These are phyloP conservation scores for Oryzias javanicus DNA, from an alignment of 2,113 vertebrate species.

Conservation along the genomic window DNA sequence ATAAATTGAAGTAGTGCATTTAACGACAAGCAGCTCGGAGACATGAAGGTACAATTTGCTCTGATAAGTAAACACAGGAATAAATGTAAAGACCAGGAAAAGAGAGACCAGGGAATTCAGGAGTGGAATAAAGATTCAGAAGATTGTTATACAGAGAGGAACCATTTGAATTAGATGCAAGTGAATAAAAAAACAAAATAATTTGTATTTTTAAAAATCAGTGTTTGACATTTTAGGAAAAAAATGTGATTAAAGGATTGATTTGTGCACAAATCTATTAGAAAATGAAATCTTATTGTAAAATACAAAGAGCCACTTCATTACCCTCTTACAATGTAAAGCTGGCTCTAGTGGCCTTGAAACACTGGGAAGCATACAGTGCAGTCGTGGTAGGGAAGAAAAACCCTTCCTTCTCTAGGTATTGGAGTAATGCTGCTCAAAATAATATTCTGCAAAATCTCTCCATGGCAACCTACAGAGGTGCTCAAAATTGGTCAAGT, in stretches of 20 bases:
- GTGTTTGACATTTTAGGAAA: not conserved
- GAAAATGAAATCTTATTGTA: not conserved
- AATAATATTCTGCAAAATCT: conserved; percentile 50
- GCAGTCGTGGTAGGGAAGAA: conserved; percentile 17
- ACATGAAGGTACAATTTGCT: conserved; percentile 18
- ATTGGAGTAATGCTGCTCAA: conserved; percentile 29
- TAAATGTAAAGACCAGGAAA: conserved; percentile 16
- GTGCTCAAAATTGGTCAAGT: conserved; percentile 1
- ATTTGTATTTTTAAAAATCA: too few relatives aligned
- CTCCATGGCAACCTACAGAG: conserved; percentile 51
- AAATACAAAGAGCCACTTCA: not conserved
- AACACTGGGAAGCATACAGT: conserved; percentile 3
- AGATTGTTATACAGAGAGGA: not conserved
- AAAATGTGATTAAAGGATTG: not conserved
- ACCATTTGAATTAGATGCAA: conserved; percentile 6
- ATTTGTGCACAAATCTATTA: not conserved
- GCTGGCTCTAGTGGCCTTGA: conserved; percentile 2
- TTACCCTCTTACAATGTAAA: not conserved
- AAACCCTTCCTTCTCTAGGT: not conserved
- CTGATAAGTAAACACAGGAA: conserved; percentile 41
- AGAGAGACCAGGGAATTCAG: not conserved
- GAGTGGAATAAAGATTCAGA: not conserved
- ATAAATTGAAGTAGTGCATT: conserved; percentile 54
- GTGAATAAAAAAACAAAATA: not conserved
- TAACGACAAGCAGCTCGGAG: conserved; percentile 47